These are phyloP conservation scores for Rhingia campestris DNA, from an alignment of 2,888 invertebrate species.

Conservation along the genomic window DNA sequence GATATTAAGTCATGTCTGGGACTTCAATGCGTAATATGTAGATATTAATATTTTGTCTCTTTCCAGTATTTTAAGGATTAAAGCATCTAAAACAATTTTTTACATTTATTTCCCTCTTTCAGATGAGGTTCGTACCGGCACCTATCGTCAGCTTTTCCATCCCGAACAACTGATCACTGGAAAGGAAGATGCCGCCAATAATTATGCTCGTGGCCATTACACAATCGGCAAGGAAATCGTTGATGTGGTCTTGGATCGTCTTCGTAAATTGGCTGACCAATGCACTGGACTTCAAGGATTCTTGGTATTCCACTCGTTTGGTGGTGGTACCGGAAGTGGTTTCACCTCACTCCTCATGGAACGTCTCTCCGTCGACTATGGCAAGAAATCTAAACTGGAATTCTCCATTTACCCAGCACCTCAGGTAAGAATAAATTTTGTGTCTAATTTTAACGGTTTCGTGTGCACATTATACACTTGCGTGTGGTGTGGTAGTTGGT, in stretches of 20 bases:
- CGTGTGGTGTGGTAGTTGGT: conserved; percentile 40
- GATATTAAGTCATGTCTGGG: no score
- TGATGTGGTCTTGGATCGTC: conserved; percentile 90
- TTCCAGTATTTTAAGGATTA: no score
- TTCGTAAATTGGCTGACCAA: conserved; percentile 92
- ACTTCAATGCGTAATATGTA: no score
- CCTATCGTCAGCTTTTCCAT: conserved; percentile 93
- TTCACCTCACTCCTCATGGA: conserved; percentile 97
- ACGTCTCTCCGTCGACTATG: conserved; percentile 94
- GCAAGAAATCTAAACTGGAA: conserved; percentile 96
- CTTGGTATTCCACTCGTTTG: conserved; percentile 96
- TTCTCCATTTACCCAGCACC: conserved; percentile 98
- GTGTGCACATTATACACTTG: conserved; percentile 41
- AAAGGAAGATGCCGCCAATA: conserved; percentile 96
- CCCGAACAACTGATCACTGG: conserved; percentile 96
- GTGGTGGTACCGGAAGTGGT: conserved; percentile 95
- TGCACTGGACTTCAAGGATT: conserved; percentile 94
- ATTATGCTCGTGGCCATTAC: conserved; percentile 97
- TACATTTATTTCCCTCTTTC: conserved; percentile 62
- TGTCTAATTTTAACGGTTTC: conserved; percentile 3
- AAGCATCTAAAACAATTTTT: no score
- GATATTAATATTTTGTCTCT: no score
- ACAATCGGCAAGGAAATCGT: conserved; percentile 96
- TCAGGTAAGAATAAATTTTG: conserved; percentile 85
- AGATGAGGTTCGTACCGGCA: conserved; percentile 93